Evolutionary conservation across 2,113 vertebrate species (phyloP).

Genomic region (Melanotaenia duboulayi): DNA sequence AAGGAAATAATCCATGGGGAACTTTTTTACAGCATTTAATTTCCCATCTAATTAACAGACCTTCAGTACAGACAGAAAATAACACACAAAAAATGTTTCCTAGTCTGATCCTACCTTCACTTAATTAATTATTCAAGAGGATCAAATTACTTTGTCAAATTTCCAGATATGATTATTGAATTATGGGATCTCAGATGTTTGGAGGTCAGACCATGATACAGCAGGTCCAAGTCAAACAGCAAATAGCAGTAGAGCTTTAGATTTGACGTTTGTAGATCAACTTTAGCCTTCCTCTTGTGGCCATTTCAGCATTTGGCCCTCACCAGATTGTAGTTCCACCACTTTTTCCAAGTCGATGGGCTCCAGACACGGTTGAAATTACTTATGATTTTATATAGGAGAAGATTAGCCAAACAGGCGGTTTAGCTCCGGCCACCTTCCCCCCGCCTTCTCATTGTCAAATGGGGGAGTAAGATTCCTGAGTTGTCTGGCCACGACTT

Average conservation of each 20-base stretch:
- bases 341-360: conserved; percentile 29
- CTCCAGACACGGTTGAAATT: conserved; percentile 53
- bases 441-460: conserved; percentile 74
- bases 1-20: conserved; percentile 9
- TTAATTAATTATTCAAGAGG: conserved; percentile 35
- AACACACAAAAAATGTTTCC: conserved; percentile 24
- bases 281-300: conserved; percentile 16
- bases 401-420: conserved; percentile 57
- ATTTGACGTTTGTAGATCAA: conserved; percentile 25
- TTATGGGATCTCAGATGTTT: conserved; percentile 45
- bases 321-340: conserved; percentile 13
- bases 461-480: conserved; percentile 82
- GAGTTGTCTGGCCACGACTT: conserved; percentile 83
- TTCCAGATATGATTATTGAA: conserved; percentile 41
- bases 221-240: conserved; percentile 34
- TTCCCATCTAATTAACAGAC: not conserved
- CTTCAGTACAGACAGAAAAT: conserved; percentile 9
- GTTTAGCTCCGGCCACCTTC: conserved; percentile 54
- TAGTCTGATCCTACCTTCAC: conserved; percentile 22
- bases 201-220: conserved; percentile 29
- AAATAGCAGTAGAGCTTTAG: not conserved
- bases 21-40: not conserved
- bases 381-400: conserved; percentile 64
- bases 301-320: conserved; percentile 15
- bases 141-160: conserved; percentile 39